Evolutionary conservation across 2,888 invertebrate genomes (phyloP), one percentile per base, ranked within the genome.

Genomic region (Cinara cedri): DNA sequence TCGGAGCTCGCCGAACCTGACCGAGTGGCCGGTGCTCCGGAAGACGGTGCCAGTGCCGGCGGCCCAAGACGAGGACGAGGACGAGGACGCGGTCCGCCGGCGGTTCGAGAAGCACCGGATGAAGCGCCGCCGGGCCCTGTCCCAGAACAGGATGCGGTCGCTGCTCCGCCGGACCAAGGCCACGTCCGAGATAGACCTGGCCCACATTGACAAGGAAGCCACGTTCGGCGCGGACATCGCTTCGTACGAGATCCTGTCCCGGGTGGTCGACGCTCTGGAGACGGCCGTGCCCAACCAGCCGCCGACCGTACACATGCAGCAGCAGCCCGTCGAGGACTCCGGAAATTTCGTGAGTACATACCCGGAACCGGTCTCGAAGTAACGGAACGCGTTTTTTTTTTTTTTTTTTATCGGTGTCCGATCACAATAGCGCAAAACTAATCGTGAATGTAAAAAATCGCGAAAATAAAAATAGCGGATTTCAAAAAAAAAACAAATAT

Each of bases 221-320:
- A 94, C 94, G 0, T 93, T 93, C 84, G 81, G 82, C n/a, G 63
- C 76, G 0, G 68, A 81, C 60, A 81, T 93, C 0, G 91, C 92
- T 84, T 93, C 93, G 10, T 91, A 91, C 9, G 92, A 93, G 84
- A 85, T 95, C 1, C 85, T 94, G 76, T 91, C 92, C 0, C 90
- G 92, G 85, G 90, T 95, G 62, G 93, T 93, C 0, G 91, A 92
- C 83, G 92, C 93, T 14, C 86, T 94, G 81, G 93, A 93, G 26
- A 90, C 0, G 93, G 78, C 78, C 24, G 78, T 78, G 49, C 78
- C 78, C 42, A 70, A 70, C 14, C 66, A 78, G 93, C 86, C 87
- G 93, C 86, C 87, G 93, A 66, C 92, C 93, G 82, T 92, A 93
- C 85, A 91, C 91, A 84, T 90, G 91, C 83, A 90, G 90, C 82